A percentile compares a stretch with the other conserved stretches of the same genome.
These are phyloP conservation scores for Spatula versicolor DNA, from an alignment of 2,797 vertebrate genomes.

Conservation along the genomic window DNA sequence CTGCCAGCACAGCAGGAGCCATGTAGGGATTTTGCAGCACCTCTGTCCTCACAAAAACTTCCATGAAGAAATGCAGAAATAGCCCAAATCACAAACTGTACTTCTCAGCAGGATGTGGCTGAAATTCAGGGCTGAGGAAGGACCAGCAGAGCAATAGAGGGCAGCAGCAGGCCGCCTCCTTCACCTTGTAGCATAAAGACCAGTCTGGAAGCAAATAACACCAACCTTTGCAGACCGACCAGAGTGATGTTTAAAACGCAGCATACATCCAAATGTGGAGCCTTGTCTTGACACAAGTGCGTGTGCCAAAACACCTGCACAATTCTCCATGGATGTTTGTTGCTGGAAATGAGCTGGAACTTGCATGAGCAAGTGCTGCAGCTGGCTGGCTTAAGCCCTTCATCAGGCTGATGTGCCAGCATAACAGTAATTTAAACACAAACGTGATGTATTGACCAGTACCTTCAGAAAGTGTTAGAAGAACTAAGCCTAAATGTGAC, in stretches of 20 bases:
- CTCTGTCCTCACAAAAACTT: neutral
- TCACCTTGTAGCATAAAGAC: neutral
- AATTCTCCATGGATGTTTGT: neutral
- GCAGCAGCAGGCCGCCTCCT: neutral
- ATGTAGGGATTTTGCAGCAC: neutral
- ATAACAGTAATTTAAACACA: neutral
- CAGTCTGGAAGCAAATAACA: neutral
- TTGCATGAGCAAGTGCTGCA: neutral
- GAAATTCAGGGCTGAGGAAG: neutral
- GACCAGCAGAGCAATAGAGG: neutral
- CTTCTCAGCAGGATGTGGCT: neutral
- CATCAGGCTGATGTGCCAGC: neutral
- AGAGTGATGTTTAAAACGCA: neutral
- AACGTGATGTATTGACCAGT: neutral
- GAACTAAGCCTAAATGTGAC: conserved; percentile 2
- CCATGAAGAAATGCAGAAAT: neutral
- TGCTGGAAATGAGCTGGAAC: neutral
- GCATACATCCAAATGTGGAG: accelerated
- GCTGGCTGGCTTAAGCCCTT: neutral
- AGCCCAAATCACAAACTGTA: neutral
- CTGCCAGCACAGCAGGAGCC: neutral
- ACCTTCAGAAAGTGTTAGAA: neutral
- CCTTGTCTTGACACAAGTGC: neutral
- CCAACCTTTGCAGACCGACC: neutral
- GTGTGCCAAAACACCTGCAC: neutral